Percentiles rank a stretch among this genome's conserved stretches.
Evolutionary conservation across 2,888 invertebrate genomes (phyloP).

Genomic region (Erpobdella octoculata): DNA sequence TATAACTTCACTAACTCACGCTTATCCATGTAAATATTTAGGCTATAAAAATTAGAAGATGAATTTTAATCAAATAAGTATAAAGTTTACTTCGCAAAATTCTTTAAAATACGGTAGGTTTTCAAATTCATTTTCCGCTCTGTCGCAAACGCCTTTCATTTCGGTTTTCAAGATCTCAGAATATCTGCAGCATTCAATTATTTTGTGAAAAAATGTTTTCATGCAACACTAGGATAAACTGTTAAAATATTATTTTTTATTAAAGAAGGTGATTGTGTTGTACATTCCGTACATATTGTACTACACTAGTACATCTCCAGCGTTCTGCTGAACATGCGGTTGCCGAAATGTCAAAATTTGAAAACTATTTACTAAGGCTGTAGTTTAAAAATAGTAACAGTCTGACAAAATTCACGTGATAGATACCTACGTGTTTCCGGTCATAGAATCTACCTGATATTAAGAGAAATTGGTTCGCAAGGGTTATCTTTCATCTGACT

Average conservation of each 20-base stretch:
- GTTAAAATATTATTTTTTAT: no score
- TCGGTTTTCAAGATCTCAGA: slow-evolving; percentile 11
- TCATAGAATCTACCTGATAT: background rate
- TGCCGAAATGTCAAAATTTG: no score
- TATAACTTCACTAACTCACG: background rate
- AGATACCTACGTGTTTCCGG: no score
- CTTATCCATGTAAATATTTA: background rate
- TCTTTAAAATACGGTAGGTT: slow-evolving; percentile 11
- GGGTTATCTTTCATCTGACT: background rate
- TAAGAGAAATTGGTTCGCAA: background rate
- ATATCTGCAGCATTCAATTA: slow-evolving; percentile 5
- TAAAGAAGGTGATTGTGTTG: no score
- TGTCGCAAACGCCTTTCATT: slow-evolving; percentile 15
- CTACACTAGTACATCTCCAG: no score
- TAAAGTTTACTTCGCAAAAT: slow-evolving; percentile 9
- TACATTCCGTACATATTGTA: no score
- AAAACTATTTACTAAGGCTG: no score
- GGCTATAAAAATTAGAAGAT: background rate
- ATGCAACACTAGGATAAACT: background rate
- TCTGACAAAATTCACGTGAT: no score
- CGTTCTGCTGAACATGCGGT: no score
- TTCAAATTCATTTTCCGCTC: slow-evolving; percentile 17
- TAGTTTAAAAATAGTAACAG: no score
- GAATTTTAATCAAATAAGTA: background rate
- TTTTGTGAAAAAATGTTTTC: background rate